A percentile compares a stretch with the other conserved stretches of the same genome.
Evolutionary conservation across 2,797 vertebrate genomes (phyloP).

Genomic region (Channallabes apus): DNA sequence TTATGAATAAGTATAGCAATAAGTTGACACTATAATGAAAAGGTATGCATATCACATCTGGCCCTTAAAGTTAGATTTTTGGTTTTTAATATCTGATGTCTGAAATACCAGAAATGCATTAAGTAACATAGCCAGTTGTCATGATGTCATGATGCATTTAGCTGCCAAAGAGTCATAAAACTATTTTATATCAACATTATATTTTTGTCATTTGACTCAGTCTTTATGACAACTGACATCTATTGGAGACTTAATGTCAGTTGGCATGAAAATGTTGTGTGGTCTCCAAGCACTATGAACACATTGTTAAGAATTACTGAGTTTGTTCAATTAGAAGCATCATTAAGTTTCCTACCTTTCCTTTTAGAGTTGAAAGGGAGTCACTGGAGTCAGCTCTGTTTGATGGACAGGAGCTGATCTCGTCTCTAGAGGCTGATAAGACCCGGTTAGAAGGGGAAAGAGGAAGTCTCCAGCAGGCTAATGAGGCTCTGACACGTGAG

Average conservation of each 20-base stretch:
- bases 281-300: background rate
- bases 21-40: background rate
- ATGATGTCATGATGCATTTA: background rate
- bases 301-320: background rate
- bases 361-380: conserved; percentile 75
- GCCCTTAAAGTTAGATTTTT: background rate
- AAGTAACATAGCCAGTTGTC: background rate
- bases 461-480: conserved; percentile 64
- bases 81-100: background rate
- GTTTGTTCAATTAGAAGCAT: background rate
- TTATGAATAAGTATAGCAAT: background rate
- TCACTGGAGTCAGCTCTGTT: conserved; percentile 75
- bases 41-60: background rate
- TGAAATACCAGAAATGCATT: background rate
- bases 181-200: background rate
- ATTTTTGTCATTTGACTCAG: background rate
- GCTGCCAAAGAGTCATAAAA: background rate
- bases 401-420: conserved; percentile 73
- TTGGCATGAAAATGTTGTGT: background rate
- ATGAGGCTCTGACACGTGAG: conserved; percentile 81
- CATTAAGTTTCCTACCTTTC: background rate
- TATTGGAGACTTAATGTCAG: background rate
- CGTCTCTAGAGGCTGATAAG: conserved; percentile 71
- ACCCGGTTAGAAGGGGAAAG: conserved; percentile 74
- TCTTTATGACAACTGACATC: background rate